Percentiles rank a stretch among this genome's conserved stretches.
Evolutionary conservation across 2,888 invertebrate species (phyloP).

Genomic region (Liodrosophila aerea): DNA sequence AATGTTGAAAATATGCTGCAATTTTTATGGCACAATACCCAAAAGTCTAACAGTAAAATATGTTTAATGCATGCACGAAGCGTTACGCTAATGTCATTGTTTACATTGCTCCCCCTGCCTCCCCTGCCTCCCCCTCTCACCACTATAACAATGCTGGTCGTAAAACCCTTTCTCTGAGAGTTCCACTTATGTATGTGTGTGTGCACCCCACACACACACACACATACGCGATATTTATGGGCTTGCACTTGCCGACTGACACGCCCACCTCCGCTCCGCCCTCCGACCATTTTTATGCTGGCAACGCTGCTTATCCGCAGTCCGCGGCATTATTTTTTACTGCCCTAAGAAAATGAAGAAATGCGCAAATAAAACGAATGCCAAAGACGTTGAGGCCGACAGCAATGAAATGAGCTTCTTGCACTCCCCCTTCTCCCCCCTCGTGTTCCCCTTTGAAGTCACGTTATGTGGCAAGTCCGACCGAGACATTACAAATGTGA

Average conservation of each 20-base stretch:
- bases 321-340: slow-evolving; percentile 49
- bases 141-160: slow-evolving; percentile 14
- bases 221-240: slow-evolving; percentile 60
- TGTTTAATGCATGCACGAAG: slow-evolving; percentile 66
- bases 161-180: slow-evolving; percentile 35
- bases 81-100: slow-evolving; percentile 55
- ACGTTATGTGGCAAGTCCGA: slow-evolving; percentile 40
- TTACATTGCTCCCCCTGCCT: slow-evolving; percentile 10
- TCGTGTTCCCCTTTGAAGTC: slow-evolving; percentile 9
- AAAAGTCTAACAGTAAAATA: slow-evolving; percentile 69
- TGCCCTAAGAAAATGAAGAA: slow-evolving; percentile 31
- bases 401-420: slow-evolving; percentile 3
- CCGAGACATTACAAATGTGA: slow-evolving; percentile 2
- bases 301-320: slow-evolving; percentile 49
- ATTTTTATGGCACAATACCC: slow-evolving; percentile 22
- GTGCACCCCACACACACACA: background rate
- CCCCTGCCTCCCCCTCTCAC: slow-evolving; percentile 7
- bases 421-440: background rate
- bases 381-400: slow-evolving; percentile 36
- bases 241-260: slow-evolving; percentile 43
- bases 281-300: slow-evolving; percentile 31
- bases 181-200: slow-evolving; percentile 12
- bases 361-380: slow-evolving; percentile 51
- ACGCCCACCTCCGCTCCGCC: slow-evolving; percentile 45
- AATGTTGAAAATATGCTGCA: slow-evolving; percentile 40